Evolutionary conservation across 2,888 invertebrate genomes (phyloP).

Genomic region (Mesochorus sp.): DNA sequence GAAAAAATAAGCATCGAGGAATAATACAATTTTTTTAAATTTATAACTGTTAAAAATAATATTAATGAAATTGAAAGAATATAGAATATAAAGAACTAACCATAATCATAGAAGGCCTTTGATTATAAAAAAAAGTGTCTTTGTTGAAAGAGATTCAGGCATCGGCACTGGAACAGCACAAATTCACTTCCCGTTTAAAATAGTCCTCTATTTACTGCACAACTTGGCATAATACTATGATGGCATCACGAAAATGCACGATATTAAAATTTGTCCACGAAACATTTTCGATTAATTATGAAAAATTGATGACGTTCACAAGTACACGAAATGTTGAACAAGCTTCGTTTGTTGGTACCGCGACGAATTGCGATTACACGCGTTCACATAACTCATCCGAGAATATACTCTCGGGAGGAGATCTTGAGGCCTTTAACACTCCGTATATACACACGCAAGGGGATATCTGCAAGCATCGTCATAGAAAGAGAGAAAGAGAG

Average conservation of each 20-base stretch:
- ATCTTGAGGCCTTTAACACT: slow-evolving; percentile 25
- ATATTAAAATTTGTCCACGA: background rate
- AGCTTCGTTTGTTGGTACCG: slow-evolving; percentile 9
- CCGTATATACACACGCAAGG: slow-evolving; percentile 35
- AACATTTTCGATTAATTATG: background rate
- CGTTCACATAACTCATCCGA: slow-evolving; percentile 53
- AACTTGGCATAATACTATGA: background rate
- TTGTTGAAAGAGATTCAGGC: background rate
- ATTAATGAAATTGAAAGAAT: background rate
- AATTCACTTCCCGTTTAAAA: background rate
- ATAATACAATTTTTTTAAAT: no score
- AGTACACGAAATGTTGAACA: background rate
- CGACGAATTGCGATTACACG: slow-evolving; percentile 34
- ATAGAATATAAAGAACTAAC: slow-evolving; percentile 22
- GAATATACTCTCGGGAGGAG: slow-evolving; percentile 52
- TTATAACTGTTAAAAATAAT: background rate
- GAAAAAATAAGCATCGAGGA: background rate
- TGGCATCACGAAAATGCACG: background rate
- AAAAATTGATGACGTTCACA: background rate
- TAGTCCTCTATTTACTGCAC: background rate
- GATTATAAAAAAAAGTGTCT: background rate
- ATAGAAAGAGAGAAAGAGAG: no score
- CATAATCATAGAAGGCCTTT: slow-evolving; percentile 37
- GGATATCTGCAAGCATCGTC: slow-evolving; percentile 20
- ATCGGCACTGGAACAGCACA: background rate